Evolutionary conservation across 1,140 invertebrate species (phyloP).

Genomic region (Lucilia cuprina): DNA sequence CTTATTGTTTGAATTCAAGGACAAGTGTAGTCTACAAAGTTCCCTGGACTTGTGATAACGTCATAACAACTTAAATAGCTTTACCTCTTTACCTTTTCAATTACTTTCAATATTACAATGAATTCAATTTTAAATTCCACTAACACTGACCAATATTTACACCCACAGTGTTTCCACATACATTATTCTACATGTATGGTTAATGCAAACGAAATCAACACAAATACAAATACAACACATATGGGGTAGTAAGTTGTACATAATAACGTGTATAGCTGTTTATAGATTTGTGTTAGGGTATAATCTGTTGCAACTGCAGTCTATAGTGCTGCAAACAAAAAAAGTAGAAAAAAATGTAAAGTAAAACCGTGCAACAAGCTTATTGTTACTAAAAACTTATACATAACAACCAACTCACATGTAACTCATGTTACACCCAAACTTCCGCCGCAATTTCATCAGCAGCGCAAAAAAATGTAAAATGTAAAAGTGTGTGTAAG

Average conservation of each 20-base stretch:
- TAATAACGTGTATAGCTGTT: not conserved
- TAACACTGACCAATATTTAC: not conserved
- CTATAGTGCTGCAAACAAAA: not conserved
- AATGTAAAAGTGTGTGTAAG: not conserved
- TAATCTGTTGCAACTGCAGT: not conserved
- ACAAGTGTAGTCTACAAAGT: too few relatives aligned
- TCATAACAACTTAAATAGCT: too few relatives aligned
- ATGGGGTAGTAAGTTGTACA: not conserved
- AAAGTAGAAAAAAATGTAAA: not conserved
- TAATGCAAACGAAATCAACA: not conserved
- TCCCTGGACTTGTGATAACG: too few relatives aligned
- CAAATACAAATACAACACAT: not conserved
- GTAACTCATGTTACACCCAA: not conserved
- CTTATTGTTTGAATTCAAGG: too few relatives aligned
- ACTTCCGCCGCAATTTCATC: not conserved
- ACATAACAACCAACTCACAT: not conserved
- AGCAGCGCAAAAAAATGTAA: not conserved
- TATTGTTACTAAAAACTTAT: not conserved
- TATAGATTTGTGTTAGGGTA: not conserved
- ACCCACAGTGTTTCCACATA: too few relatives aligned
- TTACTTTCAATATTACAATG: not conserved
- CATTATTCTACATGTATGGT: too few relatives aligned
- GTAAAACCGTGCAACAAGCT: not conserved
- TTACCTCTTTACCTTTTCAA: too few relatives aligned
- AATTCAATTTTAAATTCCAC: not conserved